Evolutionary conservation across 2,797 vertebrate species (phyloP).

Genomic region (Cyprinodon diabolis): DNA sequence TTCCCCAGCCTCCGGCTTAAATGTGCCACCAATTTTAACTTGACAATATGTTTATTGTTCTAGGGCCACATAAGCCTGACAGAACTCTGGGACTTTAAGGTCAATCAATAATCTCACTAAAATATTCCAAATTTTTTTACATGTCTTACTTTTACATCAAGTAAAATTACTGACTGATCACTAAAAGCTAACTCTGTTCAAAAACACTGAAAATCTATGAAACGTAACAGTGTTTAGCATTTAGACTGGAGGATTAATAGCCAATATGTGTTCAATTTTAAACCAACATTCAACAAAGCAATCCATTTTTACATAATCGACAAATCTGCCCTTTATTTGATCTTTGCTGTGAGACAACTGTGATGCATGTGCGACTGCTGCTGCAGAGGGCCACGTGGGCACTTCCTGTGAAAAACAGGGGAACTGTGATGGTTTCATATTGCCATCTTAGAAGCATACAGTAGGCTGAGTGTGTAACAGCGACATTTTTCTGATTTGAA

Average conservation of each 20-base stretch:
- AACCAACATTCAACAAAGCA: neutral
- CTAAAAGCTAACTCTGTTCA: no score
- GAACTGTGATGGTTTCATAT: slow-evolving; percentile 39
- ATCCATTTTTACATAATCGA: neutral
- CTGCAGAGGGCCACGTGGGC: neutral
- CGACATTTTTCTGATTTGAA: slow-evolving; percentile 14
- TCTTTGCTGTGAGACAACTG: slow-evolving; percentile 1
- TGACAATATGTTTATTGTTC: neutral
- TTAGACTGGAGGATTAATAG: neutral
- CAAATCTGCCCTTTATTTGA: neutral
- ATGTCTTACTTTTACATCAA: neutral
- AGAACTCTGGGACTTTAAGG: neutral
- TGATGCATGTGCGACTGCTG: slow-evolving; percentile 9
- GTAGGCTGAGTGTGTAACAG: slow-evolving; percentile 4
- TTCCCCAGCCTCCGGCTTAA: neutral
- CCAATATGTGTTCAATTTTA: neutral
- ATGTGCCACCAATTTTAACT: neutral
- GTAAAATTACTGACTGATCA: neutral
- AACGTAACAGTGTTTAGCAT: neutral
- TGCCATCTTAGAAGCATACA: slow-evolving; percentile 4
- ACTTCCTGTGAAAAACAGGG: slow-evolving; percentile 44
- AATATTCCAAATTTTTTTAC: neutral
- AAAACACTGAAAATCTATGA: neutral
- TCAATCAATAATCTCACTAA: neutral
- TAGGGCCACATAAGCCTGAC: neutral